These are phyloP conservation scores for Aleadryas rufinucha DNA, from an alignment of 2,113 vertebrate genomes.

Conservation along the genomic window DNA sequence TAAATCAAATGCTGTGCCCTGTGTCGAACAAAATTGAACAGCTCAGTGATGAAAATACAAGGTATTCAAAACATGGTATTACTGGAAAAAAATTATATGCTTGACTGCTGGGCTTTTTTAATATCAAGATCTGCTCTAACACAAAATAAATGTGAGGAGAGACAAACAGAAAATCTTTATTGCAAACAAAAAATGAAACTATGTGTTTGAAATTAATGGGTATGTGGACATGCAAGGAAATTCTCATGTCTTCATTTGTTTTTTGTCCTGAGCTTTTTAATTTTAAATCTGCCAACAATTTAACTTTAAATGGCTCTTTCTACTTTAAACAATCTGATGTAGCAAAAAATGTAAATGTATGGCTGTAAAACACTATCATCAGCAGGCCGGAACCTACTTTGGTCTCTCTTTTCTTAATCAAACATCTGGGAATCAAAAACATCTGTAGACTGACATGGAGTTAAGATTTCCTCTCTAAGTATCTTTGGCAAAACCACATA, in stretches of 20 bases:
- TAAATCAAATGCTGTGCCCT: neutral
- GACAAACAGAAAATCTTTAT: neutral
- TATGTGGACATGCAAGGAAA: neutral
- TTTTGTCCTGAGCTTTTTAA: neutral
- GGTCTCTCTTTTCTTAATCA: constrained; percentile 27
- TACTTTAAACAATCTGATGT: constrained; percentile 15
- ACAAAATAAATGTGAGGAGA: neutral
- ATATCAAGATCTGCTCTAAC: neutral
- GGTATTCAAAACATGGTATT: neutral
- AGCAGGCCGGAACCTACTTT: constrained; percentile 31
- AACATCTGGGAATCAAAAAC: constrained; percentile 52
- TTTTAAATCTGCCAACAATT: neutral
- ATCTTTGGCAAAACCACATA: neutral
- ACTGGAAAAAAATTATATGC: neutral
- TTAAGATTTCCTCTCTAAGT: neutral
- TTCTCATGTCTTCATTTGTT: neutral
- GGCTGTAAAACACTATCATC: constrained; percentile 42
- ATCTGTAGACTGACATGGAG: neutral
- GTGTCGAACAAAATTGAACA: neutral
- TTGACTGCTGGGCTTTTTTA: neutral
- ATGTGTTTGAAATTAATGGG: neutral
- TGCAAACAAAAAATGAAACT: neutral
- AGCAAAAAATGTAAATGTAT: constrained; percentile 10
- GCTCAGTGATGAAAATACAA: too few species aligned
- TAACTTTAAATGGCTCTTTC: constrained; percentile 31